Percentiles rank a stretch among this genome's conserved stretches.
Conservation (phyloP, 1,140 invertebrate genomes). For the Ostrea edulis region DNA sequence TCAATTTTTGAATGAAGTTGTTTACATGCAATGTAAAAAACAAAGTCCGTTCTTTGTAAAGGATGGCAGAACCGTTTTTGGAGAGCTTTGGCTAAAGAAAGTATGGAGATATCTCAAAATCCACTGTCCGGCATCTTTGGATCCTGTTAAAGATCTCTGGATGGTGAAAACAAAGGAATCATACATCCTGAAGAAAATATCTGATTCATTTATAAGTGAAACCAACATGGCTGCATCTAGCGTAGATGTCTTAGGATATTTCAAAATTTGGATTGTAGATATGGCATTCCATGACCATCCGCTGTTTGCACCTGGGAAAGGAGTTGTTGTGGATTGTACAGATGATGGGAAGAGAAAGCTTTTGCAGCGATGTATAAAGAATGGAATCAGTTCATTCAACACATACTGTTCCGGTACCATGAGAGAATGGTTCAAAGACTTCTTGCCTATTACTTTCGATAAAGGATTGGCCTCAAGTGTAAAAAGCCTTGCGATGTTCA, state of each 20-base stretch:
- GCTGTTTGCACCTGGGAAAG: neutral
- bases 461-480: neutral
- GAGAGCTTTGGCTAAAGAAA: neutral
- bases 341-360: neutral
- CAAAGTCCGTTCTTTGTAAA: neutral
- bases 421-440: neutral
- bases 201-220: neutral
- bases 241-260: neutral
- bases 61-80: neutral
- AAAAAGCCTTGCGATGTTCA: neutral
- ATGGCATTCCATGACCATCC: neutral
- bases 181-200: neutral
- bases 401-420: neutral
- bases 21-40: neutral
- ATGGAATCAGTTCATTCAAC: neutral
- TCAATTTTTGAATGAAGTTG: neutral
- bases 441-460: neutral
- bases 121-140: neutral
- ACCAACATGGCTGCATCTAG: neutral
- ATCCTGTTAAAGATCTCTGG: neutral
- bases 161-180: slow-evolving; percentile 1
- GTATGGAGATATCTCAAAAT: neutral
- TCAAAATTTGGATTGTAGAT: slow-evolving; percentile 14
- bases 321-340: neutral
- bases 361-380: neutral